Evolutionary conservation across 2,888 invertebrate species (phyloP), one percentile per base, ranked within the genome.

Genomic region (Conchocele bisecta): DNA sequence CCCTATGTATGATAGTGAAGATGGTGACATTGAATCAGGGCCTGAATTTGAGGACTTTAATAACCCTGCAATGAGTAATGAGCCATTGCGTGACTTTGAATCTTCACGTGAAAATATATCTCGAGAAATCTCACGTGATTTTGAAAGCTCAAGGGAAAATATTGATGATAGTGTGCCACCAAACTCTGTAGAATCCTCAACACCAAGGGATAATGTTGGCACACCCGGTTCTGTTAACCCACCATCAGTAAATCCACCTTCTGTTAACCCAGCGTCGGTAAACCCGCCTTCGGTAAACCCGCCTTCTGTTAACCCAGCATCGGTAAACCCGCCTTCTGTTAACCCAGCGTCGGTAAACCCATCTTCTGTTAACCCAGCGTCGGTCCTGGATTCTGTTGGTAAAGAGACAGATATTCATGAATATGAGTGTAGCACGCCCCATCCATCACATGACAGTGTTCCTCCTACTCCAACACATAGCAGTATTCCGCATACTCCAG

Each of bases 1-100:
- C 4, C 83, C 83, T 7, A 81, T 83, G 66, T 78, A 81, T 59
- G 83, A 83, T 28, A 83, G 83, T 71, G 83, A 83, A 54, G 83
- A 83, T 63, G 83, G 79, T 13, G 83, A 83, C 44, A 83, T 83
- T 28, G 83, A 83, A 58, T 83, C 83, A 28, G 83, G 83, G 5
- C 83, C 83, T 17, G 83, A 83, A 39, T 75, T 70, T 59, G 79
- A 73, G 46, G 79, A 79, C 24, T 70, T 70, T 50, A 76, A 76
- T 66, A 69, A 63, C 28, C 74, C 77, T 28, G 60, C 69, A 7
- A 59, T 74, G 57, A 71, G 77, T 59, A 77, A 77, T 60, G 77
- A 77, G 51, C 63, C 71, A 20, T 29, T 77, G 11, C 56, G 77
- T 61, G 77, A 77, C 60, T 77, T 77, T 59, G 77, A 77, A 68